phyloP scores from a whole-genome alignment of 2,113 vertebrate genomes.

The Elephas maximus region DNA sequence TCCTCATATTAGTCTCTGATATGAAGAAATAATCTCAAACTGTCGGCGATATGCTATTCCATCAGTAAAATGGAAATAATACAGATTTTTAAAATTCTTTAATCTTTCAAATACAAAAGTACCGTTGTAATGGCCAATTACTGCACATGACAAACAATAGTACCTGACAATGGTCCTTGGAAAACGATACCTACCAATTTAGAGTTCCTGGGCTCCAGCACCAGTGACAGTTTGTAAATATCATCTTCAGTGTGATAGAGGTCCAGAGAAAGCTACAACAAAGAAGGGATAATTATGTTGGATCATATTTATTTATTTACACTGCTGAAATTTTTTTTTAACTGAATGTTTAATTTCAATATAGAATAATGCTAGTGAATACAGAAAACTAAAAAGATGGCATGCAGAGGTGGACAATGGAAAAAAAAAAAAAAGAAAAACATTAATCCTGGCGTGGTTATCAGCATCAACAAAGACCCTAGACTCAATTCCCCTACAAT shows the following conservation, averaged over 20 bases:
- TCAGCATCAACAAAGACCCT: background rate
- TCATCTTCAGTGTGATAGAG: constrained; percentile 99
- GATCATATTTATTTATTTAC: background rate
- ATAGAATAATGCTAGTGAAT: background rate
- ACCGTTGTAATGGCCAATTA: background rate
- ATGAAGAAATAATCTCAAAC: constrained; percentile 47
- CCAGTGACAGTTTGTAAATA: constrained; percentile 97
- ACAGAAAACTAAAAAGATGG: background rate
- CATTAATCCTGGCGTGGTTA: background rate
- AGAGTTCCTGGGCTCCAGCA: constrained; percentile 96
- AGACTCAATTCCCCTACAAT: background rate
- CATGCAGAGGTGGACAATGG: background rate
- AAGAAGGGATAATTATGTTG: constrained; percentile 51
- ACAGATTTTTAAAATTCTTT: background rate
- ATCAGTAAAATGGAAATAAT: constrained; percentile 18
- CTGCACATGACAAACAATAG: background rate
- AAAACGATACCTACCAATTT: constrained; percentile 91
- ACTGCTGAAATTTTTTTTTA: background rate
- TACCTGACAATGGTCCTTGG: background rate
- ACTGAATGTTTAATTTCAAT: background rate
- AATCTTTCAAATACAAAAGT: constrained; percentile 13
- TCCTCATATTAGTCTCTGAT: background rate
- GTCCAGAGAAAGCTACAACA: constrained; percentile 95
- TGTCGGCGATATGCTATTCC: background rate
- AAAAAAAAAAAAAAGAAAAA: background rate